These are phyloP conservation scores for Cheilinus undulatus DNA, from an alignment of 2,113 vertebrate species.

Conservation along the genomic window DNA sequence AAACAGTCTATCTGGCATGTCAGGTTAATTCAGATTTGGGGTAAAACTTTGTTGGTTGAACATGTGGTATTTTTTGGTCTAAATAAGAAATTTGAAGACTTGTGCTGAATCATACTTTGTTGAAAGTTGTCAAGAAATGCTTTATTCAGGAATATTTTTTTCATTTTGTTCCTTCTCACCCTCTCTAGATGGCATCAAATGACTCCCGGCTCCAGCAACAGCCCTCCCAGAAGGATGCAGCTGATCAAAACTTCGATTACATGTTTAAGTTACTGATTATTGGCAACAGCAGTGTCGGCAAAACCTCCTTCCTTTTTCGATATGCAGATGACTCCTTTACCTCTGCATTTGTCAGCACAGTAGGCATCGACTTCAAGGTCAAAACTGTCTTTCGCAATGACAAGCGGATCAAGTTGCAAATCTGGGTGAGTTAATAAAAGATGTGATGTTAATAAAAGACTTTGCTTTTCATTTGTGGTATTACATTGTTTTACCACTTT, in stretches of 20 bases:
- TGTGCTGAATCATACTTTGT: neutral
- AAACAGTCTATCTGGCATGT: too few species aligned
- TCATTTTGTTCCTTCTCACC: neutral
- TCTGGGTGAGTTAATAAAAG: slow-evolving; percentile 86
- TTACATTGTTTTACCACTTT: neutral
- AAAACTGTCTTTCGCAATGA: slow-evolving; percentile 93
- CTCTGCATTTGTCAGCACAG: slow-evolving; percentile 91
- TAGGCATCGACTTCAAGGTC: slow-evolving; percentile 96
- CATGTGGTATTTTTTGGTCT: too few species aligned
- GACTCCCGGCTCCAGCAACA: slow-evolving; percentile 84
- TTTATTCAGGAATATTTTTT: neutral
- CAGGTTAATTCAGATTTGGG: too few species aligned
- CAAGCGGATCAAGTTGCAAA: slow-evolving; percentile 94
- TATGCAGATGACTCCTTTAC: slow-evolving; percentile 94
- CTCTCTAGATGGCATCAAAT: slow-evolving; percentile 86
- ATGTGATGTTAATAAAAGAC: neutral
- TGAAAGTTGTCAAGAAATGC: neutral
- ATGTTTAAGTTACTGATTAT: slow-evolving; percentile 96
- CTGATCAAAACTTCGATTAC: slow-evolving; percentile 94
- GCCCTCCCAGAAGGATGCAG: slow-evolving; percentile 87
- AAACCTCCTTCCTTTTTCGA: slow-evolving; percentile 94
- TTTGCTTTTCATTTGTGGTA: neutral
- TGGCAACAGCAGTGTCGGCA: slow-evolving; percentile 93
- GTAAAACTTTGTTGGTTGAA: too few species aligned
- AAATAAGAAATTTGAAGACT: too few species aligned